A percentile compares a stretch with the other conserved stretches of the same genome.
Evolutionary conservation across 2,113 vertebrate species (phyloP).

Genomic region (Lathamus discolor): DNA sequence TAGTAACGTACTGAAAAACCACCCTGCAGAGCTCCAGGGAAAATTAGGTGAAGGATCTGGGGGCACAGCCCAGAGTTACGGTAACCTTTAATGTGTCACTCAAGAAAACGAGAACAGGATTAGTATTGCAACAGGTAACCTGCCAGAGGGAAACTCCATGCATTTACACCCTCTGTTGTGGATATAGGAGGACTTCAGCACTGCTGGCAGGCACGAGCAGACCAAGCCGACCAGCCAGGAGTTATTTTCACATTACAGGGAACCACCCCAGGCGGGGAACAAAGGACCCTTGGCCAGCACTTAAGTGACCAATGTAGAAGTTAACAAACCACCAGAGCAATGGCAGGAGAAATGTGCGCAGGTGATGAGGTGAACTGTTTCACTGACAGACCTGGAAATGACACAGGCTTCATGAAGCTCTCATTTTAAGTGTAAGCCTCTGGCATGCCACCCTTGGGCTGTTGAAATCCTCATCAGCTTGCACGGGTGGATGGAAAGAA

Average conservation of each 20-base stretch:
- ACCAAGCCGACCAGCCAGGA: fast-evolving
- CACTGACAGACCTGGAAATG: neutral
- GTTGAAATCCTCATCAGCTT: neutral
- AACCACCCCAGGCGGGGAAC: neutral
- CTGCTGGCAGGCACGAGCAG: fast-evolving
- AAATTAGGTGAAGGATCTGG: neutral
- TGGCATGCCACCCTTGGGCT: too few species aligned
- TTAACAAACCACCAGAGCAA: neutral
- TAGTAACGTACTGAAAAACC: neutral
- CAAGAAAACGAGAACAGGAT: neutral
- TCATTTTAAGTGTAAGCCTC: neutral
- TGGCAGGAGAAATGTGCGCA: fast-evolving
- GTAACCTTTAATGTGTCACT: neutral
- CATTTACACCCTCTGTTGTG: neutral
- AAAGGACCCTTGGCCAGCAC: neutral
- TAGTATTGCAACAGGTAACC: neutral
- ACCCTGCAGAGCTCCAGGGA: neutral
- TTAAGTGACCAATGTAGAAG: fast-evolving
- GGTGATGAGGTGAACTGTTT: neutral
- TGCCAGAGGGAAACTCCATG: neutral
- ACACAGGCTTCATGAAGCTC: neutral
- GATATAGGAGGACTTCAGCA: neutral
- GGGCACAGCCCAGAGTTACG: neutral
- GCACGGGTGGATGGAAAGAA: neutral
- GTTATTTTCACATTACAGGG: neutral